Conservation (phyloP, 2,888 invertebrate genomes). For the Drosophila helvetica region DNA sequence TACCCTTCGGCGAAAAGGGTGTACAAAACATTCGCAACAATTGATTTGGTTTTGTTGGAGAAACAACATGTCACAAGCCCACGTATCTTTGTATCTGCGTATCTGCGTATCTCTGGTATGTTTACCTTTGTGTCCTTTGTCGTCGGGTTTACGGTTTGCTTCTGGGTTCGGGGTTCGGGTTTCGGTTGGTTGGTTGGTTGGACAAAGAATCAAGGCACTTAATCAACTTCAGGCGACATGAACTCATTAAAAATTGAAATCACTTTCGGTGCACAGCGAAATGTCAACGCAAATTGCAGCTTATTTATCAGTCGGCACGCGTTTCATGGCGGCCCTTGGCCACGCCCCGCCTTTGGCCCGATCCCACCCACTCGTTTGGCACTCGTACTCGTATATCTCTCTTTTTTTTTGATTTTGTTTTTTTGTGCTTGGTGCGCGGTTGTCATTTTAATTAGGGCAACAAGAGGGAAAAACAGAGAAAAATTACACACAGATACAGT, state of each 20-base stretch:
- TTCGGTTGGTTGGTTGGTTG: constrained; percentile 23
- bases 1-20: not conserved
- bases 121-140: constrained; percentile 61
- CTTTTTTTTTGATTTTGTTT: constrained; percentile 12
- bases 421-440: constrained; percentile 33
- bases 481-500: not conserved
- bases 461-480: constrained; percentile 33
- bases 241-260: constrained; percentile 81
- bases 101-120: constrained; percentile 11
- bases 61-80: not conserved
- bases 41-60: constrained; percentile 56
- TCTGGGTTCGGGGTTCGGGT: not conserved
- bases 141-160: constrained; percentile 13
- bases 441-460: constrained; percentile 66
- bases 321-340: constrained; percentile 17
- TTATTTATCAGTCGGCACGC: constrained; percentile 72
- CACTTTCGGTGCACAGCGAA: constrained; percentile 66
- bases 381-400: not conserved
- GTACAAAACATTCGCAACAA: constrained; percentile 50
- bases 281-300: constrained; percentile 81
- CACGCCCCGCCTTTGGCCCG: no score
- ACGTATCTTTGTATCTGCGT: constrained; percentile 8
- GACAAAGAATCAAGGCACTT: constrained; percentile 64
- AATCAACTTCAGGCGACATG: constrained; percentile 63
- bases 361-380: not conserved